Percentiles rank a stretch among this genome's conserved stretches.
Evolutionary conservation across 2,113 vertebrate genomes (phyloP).

Genomic region (Trochalopteron elliotii): DNA sequence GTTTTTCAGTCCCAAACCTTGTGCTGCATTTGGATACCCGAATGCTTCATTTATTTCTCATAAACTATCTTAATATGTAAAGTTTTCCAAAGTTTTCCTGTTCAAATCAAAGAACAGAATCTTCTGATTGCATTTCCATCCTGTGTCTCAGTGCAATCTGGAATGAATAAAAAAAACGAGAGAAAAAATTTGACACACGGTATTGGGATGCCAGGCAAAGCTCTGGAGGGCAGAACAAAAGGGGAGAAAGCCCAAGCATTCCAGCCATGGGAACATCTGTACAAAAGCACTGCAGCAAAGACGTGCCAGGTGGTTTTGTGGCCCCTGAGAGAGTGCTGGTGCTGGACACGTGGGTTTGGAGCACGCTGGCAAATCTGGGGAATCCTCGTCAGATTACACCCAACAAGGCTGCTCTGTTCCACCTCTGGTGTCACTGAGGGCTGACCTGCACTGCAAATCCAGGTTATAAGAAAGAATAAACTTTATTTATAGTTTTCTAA

Average conservation of each 20-base stretch:
- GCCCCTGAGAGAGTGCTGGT: not conserved
- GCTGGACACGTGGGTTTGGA: rapidly evolving
- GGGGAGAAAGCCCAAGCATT: not conserved
- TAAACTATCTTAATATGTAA: not conserved
- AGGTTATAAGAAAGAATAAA: not conserved
- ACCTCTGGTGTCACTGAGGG: rapidly evolving
- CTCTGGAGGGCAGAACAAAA: constrained; percentile 25
- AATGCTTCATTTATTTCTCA: not conserved
- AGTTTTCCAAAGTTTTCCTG: not conserved
- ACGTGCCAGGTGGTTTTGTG: not conserved
- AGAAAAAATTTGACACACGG: constrained; percentile 17
- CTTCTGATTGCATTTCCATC: not conserved
- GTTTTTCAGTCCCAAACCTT: not conserved
- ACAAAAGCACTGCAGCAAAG: not conserved
- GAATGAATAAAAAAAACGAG: constrained; percentile 35
- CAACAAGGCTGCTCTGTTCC: not conserved
- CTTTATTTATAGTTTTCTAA: not conserved
- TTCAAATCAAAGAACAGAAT: not conserved
- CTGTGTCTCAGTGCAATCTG: constrained; percentile 3
- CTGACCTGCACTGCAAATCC: not conserved
- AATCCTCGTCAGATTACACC: not conserved
- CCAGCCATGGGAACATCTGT: constrained; percentile 39
- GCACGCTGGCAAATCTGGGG: rapidly evolving
- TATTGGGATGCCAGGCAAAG: constrained; percentile 20
- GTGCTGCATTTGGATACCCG: not conserved